Base-by-base conservation (phyloP, 2,888 invertebrate species). In the Baccha elongata region DNA sequence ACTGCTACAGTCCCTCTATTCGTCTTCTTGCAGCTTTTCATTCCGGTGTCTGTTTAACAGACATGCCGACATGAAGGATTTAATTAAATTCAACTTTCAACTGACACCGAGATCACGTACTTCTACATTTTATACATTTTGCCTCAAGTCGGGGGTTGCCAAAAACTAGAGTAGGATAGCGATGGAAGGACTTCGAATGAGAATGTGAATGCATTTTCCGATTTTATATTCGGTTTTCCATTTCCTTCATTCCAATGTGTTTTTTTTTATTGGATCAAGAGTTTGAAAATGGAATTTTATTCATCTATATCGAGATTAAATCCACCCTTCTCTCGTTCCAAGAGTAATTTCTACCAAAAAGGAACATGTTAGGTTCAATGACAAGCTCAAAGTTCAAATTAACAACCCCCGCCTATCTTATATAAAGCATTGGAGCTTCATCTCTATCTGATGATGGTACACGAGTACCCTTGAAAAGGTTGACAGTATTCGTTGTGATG, bases 51-150 rank as follows among this genome's bases (percentile, higher is more conserved):
- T 87, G 87, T 90, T 88, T 88, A 90, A 90, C 90, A 90, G 90
- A 90, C 90, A 90, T 89, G 88, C 90, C 89, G 90, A 89, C 90
- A 90, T 89, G 89, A 89, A 90, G 90, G 90, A 90, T 90, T 90
- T 90, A 90, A 90, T 90, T 90, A 90, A 90, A 90, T 90, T 90
- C 89, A 89, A 89, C 88, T 89, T 87, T 87, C 88, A n/a, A 86
- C 86, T 89, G 89, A 89, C 89, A 89, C 87, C 88, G 78, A 58
- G 72, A 83, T 83, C 83, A 83, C 83, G 81, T 76, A 83, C 58
- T 72, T 72, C 13, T 21, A 65, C 65, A 72, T 60, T 78, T 72
- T 53, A 78, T 58, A 58, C 67, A 37, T 50, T 53, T 50, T 40
- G 11, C 53, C 48, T 60, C 26, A 72, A 67, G 67, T n/a, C n/a